Evolutionary conservation across 2,888 invertebrate genomes (phyloP).

Genomic region (Hanleya hanleyi): DNA sequence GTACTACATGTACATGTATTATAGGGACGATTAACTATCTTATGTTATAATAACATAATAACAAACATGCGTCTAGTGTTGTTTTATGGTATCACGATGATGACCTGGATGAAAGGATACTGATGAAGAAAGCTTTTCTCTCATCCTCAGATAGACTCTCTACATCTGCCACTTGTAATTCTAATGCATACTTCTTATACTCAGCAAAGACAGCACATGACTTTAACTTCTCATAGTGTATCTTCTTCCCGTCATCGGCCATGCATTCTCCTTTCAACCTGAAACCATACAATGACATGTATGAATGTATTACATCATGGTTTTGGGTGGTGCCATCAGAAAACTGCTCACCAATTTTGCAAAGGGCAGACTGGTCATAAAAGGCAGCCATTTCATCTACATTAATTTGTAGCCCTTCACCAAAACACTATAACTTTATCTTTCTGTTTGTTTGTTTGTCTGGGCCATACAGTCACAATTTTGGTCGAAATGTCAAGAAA

Average conservation of each 20-base stretch:
- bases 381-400: no score
- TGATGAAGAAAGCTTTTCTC: constrained; percentile 69
- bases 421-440: no score
- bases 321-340: no score
- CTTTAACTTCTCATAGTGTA: constrained; percentile 52
- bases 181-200: constrained; percentile 43
- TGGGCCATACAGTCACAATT: no score
- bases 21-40: no score
- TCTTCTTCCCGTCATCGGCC: constrained; percentile 50
- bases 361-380: background rate
- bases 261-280: constrained; percentile 63
- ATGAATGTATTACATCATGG: background rate
- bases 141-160: constrained; percentile 51
- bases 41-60: no score
- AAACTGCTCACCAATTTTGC: background rate
- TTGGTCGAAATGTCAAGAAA: no score
- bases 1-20: no score
- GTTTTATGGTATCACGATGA: no score
- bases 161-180: constrained; percentile 45
- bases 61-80: no score
- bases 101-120: constrained; percentile 71
- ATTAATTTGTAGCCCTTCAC: no score
- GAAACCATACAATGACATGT: constrained; percentile 32
- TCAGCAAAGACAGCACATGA: constrained; percentile 47
- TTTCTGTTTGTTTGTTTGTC: no score